Evolutionary conservation across 2,888 invertebrate species (phyloP).

Genomic region (Meiosimyza platycephala): DNA sequence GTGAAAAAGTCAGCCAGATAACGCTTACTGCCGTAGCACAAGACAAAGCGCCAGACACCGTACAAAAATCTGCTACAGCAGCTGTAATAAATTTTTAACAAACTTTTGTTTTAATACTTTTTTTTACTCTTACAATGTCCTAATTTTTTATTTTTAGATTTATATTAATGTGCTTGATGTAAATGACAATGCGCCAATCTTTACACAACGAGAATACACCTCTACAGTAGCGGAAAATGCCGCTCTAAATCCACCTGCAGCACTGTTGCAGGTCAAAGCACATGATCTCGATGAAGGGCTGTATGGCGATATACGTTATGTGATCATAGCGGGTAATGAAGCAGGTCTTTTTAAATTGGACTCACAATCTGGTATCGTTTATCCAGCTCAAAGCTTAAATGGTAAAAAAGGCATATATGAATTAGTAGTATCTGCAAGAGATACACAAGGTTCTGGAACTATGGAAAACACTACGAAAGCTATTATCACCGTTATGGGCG

Average conservation of each 20-base stretch:
- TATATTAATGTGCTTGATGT: constrained; percentile 82
- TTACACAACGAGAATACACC: constrained; percentile 81
- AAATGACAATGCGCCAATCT: constrained; percentile 90
- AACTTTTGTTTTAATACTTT: constrained; percentile 1
- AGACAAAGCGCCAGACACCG: constrained; percentile 80
- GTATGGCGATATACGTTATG: constrained; percentile 82
- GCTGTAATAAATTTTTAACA: constrained; percentile 70
- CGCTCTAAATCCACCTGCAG: constrained; percentile 82
- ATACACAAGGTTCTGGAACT: constrained; percentile 76
- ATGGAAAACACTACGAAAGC: constrained; percentile 78
- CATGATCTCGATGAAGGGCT: constrained; percentile 83
- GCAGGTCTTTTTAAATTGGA: constrained; percentile 80
- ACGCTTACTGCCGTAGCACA: constrained; percentile 83
- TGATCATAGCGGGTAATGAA: constrained; percentile 76
- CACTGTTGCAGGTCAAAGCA: constrained; percentile 84
- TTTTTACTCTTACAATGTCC: constrained; percentile 13
- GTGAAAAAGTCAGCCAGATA: constrained; percentile 78
- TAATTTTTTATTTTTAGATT: constrained; percentile 67
- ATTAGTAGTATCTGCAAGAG: constrained; percentile 80
- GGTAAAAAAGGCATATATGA: constrained; percentile 72
- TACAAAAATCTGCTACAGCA: constrained; percentile 78
- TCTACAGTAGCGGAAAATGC: constrained; percentile 87
- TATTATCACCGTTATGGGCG: constrained; percentile 80
- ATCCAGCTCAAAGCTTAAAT: constrained; percentile 78
- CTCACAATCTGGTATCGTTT: constrained; percentile 82